Percentiles rank a stretch among this genome's conserved stretches.
Evolutionary conservation across 2,113 vertebrate genomes (phyloP).

Genomic region (Empidonax alnorum): DNA sequence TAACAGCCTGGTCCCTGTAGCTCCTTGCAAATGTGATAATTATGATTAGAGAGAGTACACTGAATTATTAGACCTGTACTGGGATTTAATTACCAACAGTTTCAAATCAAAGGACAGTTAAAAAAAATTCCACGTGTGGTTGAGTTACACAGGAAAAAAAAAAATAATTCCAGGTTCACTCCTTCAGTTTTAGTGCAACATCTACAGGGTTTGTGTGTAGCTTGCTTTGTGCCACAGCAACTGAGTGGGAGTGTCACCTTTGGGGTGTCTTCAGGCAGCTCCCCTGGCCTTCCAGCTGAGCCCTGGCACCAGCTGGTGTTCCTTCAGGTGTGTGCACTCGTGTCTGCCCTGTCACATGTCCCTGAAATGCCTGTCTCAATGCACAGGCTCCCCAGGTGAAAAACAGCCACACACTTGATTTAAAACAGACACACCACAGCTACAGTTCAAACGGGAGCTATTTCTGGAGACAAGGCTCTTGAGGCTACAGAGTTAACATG

Average conservation of each 20-base stretch:
- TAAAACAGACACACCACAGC: not conserved
- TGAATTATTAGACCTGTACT: not conserved
- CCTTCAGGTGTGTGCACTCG: not conserved
- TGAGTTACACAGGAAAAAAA: not conserved
- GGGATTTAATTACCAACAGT: not conserved
- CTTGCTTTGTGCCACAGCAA: not conserved
- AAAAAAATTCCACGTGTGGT: not conserved
- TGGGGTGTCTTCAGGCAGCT: not conserved
- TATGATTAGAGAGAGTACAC: not conserved
- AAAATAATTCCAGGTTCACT: not conserved
- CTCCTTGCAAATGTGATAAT: not conserved
- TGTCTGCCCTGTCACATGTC: not conserved
- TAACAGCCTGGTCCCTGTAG: not conserved
- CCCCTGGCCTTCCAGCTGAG: not conserved
- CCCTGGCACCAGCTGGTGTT: not conserved
- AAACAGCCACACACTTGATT: not conserved
- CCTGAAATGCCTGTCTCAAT: not conserved
- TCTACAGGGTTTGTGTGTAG: not conserved
- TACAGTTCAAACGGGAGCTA: not conserved
- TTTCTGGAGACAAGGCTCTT: conserved; percentile 17
- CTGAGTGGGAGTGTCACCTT: not conserved
- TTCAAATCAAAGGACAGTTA: conserved; percentile 13
- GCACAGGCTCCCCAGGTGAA: not conserved
- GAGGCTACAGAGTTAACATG: not conserved
- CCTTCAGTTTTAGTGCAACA: not conserved